Base-by-base conservation (phyloP, 2,797 vertebrate species). In the Siniperca undulata region DNA sequence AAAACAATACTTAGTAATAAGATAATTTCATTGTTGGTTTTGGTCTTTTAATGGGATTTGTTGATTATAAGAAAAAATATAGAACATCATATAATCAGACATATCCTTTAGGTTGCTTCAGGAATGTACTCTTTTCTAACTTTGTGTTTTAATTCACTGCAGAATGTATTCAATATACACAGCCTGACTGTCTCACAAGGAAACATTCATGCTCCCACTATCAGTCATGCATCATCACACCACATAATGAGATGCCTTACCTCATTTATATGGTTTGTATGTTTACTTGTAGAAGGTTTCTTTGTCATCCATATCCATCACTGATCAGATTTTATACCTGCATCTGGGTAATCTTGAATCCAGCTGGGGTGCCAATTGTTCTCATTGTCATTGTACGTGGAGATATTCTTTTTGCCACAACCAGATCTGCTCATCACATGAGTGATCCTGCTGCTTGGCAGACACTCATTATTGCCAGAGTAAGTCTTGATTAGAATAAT, bases 401-500 rank as follows among this genome's bases (percentile, higher is more conserved):
- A 73, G 56, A 83, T 78, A 61, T 67, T 74, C 61, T 82, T 70
- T 69, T 34, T 67, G 59, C 74, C 22, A 5, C 55, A 5, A 40
- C 50, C 36, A 74, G 53, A 83, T 83, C 68, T 83, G 78, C 81
- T 88, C 80, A 80, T 80, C 77, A 81, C 85, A 88, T 73, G 69
- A 82, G 30, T 82, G 79, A 91, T 86, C 58, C 86, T 61, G 84
- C 77, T 84, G 77, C 70, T 69, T 86, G 82, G 82, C 89, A 88
- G 86, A 80, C 85, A 42, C n/a, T 93, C 72, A 89, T 90, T 90
- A 88, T 65, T 65, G 62, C 30, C 78, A 64, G 81, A 79, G 73
- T 88, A 93, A 89, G 74, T 90, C 86, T 86, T 82, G 80, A 87
- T 91, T 89, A 89, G 66, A 87, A 93, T 93, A 89, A 94, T 91